These are phyloP conservation scores for Dicaeum eximium DNA, from an alignment of 2,113 vertebrate species.

Conservation along the genomic window DNA sequence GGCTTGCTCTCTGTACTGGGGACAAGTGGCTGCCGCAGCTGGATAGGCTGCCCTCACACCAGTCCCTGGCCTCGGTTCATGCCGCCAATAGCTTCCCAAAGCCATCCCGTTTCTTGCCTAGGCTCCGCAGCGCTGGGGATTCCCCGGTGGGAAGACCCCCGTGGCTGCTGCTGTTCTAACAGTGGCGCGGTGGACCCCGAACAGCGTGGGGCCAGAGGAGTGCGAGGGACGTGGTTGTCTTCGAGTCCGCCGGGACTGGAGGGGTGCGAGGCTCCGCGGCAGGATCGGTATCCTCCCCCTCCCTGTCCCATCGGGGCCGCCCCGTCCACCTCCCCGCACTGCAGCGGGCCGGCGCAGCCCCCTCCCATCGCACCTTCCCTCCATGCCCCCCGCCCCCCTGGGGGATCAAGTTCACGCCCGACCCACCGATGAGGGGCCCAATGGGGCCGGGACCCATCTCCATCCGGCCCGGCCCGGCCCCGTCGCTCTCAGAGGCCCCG, in stretches of 20 bases:
- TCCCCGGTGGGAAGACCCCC: neutral
- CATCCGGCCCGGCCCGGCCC: neutral
- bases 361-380: neutral
- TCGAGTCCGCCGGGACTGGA: neutral
- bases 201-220: neutral
- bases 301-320: neutral
- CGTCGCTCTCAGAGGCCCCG: neutral
- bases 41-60: neutral
- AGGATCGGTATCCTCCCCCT: neutral
- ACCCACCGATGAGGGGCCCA: conserved; percentile 74
- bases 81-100: neutral
- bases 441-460: conserved; percentile 64
- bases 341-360: neutral
- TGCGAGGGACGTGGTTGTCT: neutral
- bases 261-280: neutral
- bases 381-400: neutral
- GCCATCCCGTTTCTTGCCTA: neutral
- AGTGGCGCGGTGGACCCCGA: neutral
- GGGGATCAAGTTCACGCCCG: conserved; percentile 85
- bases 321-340: neutral
- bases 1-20: neutral
- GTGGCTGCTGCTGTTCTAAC: neutral
- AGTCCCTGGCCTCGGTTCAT: neutral
- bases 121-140: rapidly evolving
- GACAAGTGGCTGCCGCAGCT: neutral